These are phyloP conservation scores for Charaxes varanes DNA, from an alignment of 1,140 invertebrate genomes.

Conservation along the genomic window DNA sequence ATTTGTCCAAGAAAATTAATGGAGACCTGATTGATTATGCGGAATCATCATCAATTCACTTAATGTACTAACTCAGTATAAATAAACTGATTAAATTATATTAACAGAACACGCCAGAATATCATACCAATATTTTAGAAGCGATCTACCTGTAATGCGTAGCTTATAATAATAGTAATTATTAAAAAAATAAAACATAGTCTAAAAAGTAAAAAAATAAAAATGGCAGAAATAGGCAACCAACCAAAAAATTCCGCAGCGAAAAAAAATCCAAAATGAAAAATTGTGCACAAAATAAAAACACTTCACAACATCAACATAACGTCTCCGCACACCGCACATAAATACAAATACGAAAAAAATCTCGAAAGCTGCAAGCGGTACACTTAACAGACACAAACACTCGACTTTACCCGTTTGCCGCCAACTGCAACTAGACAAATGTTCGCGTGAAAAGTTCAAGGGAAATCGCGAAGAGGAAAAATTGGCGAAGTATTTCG, in stretches of 20 bases:
- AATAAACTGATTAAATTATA: slow-evolving; percentile 2
- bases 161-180: background rate
- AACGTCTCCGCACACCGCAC: slow-evolving; percentile 57
- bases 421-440: slow-evolving; percentile 49
- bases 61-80: slow-evolving; percentile 2
- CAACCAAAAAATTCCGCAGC: slow-evolving; percentile 62
- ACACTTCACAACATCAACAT: slow-evolving; percentile 64
- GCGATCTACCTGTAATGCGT: too few relatives aligned
- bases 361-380: slow-evolving; percentile 54
- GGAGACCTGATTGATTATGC: slow-evolving; percentile 28
- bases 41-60: slow-evolving; percentile 15
- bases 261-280: slow-evolving; percentile 62
- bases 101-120: background rate
- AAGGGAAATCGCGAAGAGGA: slow-evolving; percentile 22
- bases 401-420: slow-evolving; percentile 68
- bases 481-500: slow-evolving; percentile 48
- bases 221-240: slow-evolving; percentile 42
- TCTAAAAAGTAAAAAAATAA: slow-evolving; percentile 28
- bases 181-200: slow-evolving; percentile 12
- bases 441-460: slow-evolving; percentile 30
- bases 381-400: slow-evolving; percentile 61
- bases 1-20: slow-evolving; percentile 45
- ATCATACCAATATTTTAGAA: too few relatives aligned
- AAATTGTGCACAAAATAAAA: slow-evolving; percentile 63
- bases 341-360: slow-evolving; percentile 54